Conservation (phyloP, 1,140 invertebrate species). For the Pseudomyrmex pallidus region DNA sequence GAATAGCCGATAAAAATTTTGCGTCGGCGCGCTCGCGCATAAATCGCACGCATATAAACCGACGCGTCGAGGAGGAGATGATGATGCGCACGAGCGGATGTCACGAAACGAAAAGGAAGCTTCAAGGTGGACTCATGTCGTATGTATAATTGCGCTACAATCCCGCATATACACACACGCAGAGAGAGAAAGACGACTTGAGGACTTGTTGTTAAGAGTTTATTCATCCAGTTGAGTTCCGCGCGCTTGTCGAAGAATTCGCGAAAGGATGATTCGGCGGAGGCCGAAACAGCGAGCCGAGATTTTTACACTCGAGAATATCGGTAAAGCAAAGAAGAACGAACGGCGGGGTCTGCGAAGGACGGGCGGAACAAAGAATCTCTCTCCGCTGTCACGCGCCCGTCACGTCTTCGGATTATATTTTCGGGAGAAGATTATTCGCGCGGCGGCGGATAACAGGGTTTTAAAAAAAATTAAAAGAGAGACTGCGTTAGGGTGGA, state of each 20-base stretch:
- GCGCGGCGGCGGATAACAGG: too few relatives aligned
- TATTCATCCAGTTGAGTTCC: not conserved
- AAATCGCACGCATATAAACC: slow-evolving; percentile 33
- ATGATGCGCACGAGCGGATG: slow-evolving; percentile 67
- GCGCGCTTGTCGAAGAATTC: not conserved
- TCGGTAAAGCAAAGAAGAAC: slow-evolving; percentile 33
- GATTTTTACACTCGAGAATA: not conserved
- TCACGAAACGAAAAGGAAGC: slow-evolving; percentile 74
- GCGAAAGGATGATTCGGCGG: not conserved
- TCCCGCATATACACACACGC: not conserved
- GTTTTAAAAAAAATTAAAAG: too few relatives aligned
- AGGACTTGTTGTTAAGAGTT: not conserved
- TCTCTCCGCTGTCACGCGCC: slow-evolving; percentile 17
- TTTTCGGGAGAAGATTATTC: too few relatives aligned
- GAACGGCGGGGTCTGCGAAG: not conserved
- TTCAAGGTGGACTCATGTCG: slow-evolving; percentile 64
- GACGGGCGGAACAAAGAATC: slow-evolving; percentile 40
- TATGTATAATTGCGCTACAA: slow-evolving; percentile 50
- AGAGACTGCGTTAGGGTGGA: too few relatives aligned
- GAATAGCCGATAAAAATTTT: slow-evolving; percentile 18
- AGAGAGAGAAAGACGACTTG: not conserved
- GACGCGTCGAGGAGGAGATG: slow-evolving; percentile 48
- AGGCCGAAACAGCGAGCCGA: not conserved
- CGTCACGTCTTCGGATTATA: not conserved
- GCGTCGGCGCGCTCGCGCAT: not conserved